Percentiles rank a stretch among this genome's conserved stretches.
Conservation (phyloP, 2,888 invertebrate genomes). For the Diarsia mendica region DNA sequence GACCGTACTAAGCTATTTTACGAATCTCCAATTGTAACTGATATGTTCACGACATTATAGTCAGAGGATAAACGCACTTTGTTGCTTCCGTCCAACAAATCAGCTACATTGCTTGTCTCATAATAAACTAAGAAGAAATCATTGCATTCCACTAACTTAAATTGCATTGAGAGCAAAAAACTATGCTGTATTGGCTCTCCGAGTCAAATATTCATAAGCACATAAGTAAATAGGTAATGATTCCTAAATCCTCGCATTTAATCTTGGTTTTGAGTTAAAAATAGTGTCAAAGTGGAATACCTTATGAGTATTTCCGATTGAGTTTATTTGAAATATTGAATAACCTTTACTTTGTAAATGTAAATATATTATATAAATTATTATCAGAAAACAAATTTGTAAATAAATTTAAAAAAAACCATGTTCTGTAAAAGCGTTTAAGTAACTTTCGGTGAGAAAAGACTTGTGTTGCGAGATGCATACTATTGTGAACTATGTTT, state of each 20-base stretch:
- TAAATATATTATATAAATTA: slow-evolving; percentile 50
- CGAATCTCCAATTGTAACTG: slow-evolving; percentile 21
- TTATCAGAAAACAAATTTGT: slow-evolving; percentile 36
- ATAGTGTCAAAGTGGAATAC: slow-evolving; percentile 22
- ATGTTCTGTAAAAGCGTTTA: slow-evolving; percentile 20
- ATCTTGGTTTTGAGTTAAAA: slow-evolving; percentile 13
- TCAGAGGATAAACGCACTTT: slow-evolving; percentile 18
- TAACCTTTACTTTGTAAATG: slow-evolving; percentile 25
- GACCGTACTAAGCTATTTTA: slow-evolving; percentile 5
- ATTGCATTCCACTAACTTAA: slow-evolving; percentile 59
- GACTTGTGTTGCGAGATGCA: slow-evolving; percentile 16
- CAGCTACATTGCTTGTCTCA: slow-evolving; percentile 23
- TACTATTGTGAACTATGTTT: slow-evolving; percentile 20
- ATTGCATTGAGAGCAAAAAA: slow-evolving; percentile 40
- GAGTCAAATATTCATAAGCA: slow-evolving; percentile 42
- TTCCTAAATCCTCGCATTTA: slow-evolving; percentile 53
- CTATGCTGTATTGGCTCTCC: slow-evolving; percentile 35
- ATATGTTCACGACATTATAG: slow-evolving; percentile 25
- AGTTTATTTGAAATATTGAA: slow-evolving; percentile 24
- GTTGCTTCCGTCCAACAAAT: slow-evolving; percentile 23
- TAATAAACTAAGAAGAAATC: slow-evolving; percentile 25
- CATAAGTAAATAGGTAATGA: slow-evolving; percentile 32
- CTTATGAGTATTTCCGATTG: slow-evolving; percentile 15
- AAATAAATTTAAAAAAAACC: slow-evolving; percentile 36
- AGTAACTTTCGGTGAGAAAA: slow-evolving; percentile 8